Evolutionary conservation across 2,888 invertebrate species (phyloP).

Genomic region (Dasypolia templi): DNA sequence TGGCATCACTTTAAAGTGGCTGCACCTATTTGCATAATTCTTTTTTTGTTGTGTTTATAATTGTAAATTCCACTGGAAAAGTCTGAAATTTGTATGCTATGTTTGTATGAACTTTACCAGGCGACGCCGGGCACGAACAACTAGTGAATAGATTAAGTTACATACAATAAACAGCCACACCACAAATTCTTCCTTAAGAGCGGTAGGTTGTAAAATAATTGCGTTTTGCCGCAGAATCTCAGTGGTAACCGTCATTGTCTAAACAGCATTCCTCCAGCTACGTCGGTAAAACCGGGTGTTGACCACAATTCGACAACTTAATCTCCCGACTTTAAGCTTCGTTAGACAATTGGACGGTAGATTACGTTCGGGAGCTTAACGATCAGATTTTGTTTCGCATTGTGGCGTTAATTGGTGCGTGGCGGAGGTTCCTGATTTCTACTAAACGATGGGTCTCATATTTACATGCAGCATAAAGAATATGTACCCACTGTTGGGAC

Average conservation of each 20-base stretch:
- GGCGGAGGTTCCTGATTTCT: background rate
- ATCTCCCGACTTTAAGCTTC: conserved; percentile 34
- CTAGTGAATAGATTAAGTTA: too few relatives aligned
- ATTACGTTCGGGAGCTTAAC: conserved; percentile 35
- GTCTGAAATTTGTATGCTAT: too few relatives aligned
- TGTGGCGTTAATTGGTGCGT: conserved; percentile 9
- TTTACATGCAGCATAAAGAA: too few relatives aligned
- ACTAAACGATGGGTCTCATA: background rate
- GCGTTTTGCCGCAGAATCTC: background rate
- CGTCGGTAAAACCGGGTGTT: conserved; percentile 11
- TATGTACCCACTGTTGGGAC: too few relatives aligned
- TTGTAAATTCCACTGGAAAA: too few relatives aligned
- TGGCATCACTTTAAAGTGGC: too few relatives aligned
- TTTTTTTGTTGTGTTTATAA: too few relatives aligned
- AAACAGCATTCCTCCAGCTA: conserved; percentile 5
- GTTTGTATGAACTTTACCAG: too few relatives aligned
- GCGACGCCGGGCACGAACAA: too few relatives aligned
- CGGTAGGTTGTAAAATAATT: background rate
- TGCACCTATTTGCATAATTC: too few relatives aligned
- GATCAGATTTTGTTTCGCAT: conserved; percentile 17
- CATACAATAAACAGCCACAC: too few relatives aligned
- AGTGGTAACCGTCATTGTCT: background rate
- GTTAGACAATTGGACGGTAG: conserved; percentile 39
- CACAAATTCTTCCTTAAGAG: background rate
- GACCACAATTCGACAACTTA: conserved; percentile 50